Evolutionary conservation across 2,113 vertebrate genomes (phyloP).

Genomic region (Percopsis transmontana): DNA sequence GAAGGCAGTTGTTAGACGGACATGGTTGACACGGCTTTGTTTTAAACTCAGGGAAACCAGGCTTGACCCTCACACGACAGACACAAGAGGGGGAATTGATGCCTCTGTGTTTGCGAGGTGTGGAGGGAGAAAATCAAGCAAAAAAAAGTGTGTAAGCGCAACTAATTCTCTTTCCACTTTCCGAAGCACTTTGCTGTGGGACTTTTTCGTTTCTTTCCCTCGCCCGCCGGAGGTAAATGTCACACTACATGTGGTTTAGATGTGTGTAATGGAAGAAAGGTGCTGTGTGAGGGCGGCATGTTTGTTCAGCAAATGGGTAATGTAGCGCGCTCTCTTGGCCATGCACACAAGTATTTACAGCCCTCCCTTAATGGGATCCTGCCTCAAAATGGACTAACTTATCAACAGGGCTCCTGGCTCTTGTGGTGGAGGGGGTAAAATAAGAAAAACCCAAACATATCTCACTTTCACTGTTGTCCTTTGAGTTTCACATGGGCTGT

Average conservation of each 20-base stretch:
- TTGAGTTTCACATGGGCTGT: constrained; percentile 66
- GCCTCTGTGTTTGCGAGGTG: background rate
- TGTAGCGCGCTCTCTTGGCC: constrained; percentile 16
- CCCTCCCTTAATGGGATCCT: constrained; percentile 34
- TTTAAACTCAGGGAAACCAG: background rate
- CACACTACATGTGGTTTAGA: constrained; percentile 13
- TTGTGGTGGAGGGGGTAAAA: constrained; percentile 12
- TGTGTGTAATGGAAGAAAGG: constrained; percentile 7
- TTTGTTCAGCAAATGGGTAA: constrained; percentile 41
- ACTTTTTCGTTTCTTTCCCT: constrained; percentile 6
- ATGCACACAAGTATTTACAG: constrained; percentile 47
- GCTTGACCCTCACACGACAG: background rate
- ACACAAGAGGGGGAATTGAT: background rate
- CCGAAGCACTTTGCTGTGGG: background rate
- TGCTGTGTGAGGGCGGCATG: background rate
- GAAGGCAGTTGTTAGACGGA: background rate
- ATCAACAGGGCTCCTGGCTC: constrained; percentile 21
- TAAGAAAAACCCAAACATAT: constrained; percentile 30
- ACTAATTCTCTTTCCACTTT: background rate
- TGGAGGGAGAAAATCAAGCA: background rate
- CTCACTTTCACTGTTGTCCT: constrained; percentile 40
- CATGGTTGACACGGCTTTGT: background rate
- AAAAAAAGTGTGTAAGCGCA: background rate
- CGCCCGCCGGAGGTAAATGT: constrained; percentile 34
- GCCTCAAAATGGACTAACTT: background rate